Evolutionary conservation across 2,888 invertebrate species (phyloP).

Genomic region (Cryptosula pallasiana): DNA sequence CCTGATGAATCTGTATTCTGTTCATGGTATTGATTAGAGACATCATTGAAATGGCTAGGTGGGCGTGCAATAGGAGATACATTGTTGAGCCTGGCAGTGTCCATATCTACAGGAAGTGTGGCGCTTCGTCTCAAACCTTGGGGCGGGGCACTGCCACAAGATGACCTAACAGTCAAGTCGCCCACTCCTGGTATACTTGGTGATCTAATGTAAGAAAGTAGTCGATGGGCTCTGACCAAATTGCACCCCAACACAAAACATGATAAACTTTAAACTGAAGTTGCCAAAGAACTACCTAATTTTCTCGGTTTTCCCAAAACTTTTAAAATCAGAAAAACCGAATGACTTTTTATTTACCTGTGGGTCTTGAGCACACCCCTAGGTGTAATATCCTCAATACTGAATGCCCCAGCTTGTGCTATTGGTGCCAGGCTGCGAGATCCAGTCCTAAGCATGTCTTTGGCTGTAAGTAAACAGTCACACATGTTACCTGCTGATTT

Average conservation of each 20-base stretch:
- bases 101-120: constrained; percentile 8
- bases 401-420: constrained; percentile 44
- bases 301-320: no score
- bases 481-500: no score
- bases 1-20: neutral
- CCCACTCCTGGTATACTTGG: constrained; percentile 1
- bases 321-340: no score
- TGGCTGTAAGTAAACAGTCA: neutral
- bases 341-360: no score
- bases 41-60: neutral
- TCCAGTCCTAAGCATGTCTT: constrained; percentile 25
- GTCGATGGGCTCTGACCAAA: no score
- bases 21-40: neutral
- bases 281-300: no score
- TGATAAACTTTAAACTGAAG: no score
- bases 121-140: constrained; percentile 4
- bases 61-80: neutral
- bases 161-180: neutral
- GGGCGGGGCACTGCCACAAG: constrained; percentile 1
- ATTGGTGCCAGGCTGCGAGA: constrained; percentile 43
- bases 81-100: neutral
- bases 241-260: no score
- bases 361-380: neutral
- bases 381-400: constrained; percentile 35
- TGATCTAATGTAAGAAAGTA: no score